Evolutionary conservation across 2,113 vertebrate species (phyloP).

Genomic region (Phycodurus eques): DNA sequence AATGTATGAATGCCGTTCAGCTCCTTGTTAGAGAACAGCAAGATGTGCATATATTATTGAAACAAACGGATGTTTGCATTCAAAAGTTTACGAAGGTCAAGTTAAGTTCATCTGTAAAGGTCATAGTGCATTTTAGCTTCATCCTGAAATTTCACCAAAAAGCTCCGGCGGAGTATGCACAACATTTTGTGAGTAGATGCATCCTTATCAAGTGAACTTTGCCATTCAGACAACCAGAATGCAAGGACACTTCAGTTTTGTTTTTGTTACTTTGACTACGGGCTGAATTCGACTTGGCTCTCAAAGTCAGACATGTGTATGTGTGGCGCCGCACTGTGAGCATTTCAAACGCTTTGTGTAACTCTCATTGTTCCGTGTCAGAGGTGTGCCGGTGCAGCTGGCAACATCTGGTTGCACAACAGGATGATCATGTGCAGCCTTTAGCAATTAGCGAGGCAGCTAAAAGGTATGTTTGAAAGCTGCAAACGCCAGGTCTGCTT

Average conservation of each 20-base stretch:
- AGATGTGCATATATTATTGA: too few species aligned
- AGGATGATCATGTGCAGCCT: constrained; percentile 14
- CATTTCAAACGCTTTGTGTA: constrained; percentile 5
- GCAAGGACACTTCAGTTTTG: neutral
- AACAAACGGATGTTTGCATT: neutral
- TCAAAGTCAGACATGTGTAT: neutral
- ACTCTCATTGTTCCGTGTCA: neutral
- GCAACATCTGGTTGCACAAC: constrained; percentile 17
- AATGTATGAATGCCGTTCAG: too few species aligned
- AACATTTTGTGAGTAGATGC: neutral
- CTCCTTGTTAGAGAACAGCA: neutral
- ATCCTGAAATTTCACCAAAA: too few species aligned
- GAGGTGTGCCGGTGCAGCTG: neutral
- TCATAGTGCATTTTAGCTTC: too few species aligned
- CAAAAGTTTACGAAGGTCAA: too few species aligned
- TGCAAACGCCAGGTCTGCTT: constrained; percentile 8
- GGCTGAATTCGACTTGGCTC: neutral
- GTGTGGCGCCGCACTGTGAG: neutral
- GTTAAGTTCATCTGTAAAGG: too few species aligned
- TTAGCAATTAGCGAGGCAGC: constrained; percentile 19
- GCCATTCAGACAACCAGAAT: neutral
- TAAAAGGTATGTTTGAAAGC: constrained; percentile 22
- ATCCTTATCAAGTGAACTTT: neutral
- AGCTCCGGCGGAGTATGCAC: too few species aligned
- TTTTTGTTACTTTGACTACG: neutral